phyloP scores from a whole-genome alignment of 2,113 vertebrate species.

The Sinocyclocheilus maitianheensis region DNA sequence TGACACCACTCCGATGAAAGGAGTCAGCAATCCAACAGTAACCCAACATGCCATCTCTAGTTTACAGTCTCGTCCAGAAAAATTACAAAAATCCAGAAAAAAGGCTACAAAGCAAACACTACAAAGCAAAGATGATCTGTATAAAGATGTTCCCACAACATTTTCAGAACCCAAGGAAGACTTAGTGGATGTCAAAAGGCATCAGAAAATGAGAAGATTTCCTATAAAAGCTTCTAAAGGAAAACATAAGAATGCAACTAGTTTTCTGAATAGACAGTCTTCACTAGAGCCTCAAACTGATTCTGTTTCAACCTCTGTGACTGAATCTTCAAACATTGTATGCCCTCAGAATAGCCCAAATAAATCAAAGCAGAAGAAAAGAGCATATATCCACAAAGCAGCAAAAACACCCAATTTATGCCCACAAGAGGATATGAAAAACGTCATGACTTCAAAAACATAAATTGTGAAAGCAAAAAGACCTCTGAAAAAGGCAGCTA shows the following conservation, averaged over 20 bases:
- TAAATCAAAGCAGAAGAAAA: slow-evolving; percentile 9
- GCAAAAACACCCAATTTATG: neutral
- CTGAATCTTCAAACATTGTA: neutral
- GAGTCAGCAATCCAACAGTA: neutral
- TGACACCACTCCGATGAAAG: neutral
- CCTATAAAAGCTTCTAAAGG: neutral
- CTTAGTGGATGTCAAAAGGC: neutral
- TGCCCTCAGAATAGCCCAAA: neutral
- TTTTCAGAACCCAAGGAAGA: neutral
- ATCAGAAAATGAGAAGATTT: neutral
- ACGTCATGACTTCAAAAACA: neutral
- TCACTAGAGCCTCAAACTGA: neutral
- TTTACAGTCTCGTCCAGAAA: neutral
- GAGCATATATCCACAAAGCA: neutral
- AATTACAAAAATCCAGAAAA: neutral
- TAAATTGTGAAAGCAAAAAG: neutral
- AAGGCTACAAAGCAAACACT: neutral
- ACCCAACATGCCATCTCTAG: neutral
- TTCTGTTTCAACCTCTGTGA: neutral
- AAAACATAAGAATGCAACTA: neutral
- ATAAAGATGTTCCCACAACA: neutral
- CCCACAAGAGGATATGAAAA: slow-evolving; percentile 15
- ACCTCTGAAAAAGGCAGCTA: neutral
- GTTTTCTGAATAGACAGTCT: neutral
- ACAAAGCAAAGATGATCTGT: neutral